These are phyloP conservation scores for Cotesia glomerata DNA, from an alignment of 1,140 invertebrate genomes.

Conservation along the genomic window DNA sequence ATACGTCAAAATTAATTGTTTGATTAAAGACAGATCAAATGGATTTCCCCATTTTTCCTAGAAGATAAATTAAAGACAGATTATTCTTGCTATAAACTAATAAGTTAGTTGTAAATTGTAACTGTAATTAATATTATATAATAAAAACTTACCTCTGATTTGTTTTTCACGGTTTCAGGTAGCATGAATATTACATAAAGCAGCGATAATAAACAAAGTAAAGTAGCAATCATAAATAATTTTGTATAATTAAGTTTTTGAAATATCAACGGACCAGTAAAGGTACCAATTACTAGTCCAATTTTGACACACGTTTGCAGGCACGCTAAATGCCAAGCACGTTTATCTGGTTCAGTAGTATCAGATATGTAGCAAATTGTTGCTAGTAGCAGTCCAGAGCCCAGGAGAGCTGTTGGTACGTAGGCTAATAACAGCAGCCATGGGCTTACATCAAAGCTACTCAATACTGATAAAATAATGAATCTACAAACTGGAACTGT, in stretches of 20 bases:
- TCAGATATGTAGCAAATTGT: constrained; percentile 71
- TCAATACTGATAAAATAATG: constrained; percentile 36
- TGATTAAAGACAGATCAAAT: constrained; percentile 66
- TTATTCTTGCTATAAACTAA: too few species aligned
- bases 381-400: constrained; percentile 68
- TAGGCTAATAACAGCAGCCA: constrained; percentile 68
- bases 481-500: constrained; percentile 42
- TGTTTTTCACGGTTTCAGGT: constrained; percentile 37
- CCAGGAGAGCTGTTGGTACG: constrained; percentile 66
- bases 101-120: neutral
- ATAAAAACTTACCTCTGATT: too few species aligned
- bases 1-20: constrained; percentile 68
- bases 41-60: constrained; percentile 59
- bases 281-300: constrained; percentile 66
- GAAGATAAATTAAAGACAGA: constrained; percentile 33
- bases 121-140: neutral
- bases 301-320: constrained; percentile 67
- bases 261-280: constrained; percentile 65
- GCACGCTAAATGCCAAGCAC: constrained; percentile 67
- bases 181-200: constrained; percentile 51
- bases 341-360: constrained; percentile 64
- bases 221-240: constrained; percentile 52
- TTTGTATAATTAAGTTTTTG: constrained; percentile 58
- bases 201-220: constrained; percentile 46
- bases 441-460: constrained; percentile 57